These are phyloP conservation scores for Zosterops lateralis DNA, from an alignment of 2,113 vertebrate genomes.

Conservation along the genomic window DNA sequence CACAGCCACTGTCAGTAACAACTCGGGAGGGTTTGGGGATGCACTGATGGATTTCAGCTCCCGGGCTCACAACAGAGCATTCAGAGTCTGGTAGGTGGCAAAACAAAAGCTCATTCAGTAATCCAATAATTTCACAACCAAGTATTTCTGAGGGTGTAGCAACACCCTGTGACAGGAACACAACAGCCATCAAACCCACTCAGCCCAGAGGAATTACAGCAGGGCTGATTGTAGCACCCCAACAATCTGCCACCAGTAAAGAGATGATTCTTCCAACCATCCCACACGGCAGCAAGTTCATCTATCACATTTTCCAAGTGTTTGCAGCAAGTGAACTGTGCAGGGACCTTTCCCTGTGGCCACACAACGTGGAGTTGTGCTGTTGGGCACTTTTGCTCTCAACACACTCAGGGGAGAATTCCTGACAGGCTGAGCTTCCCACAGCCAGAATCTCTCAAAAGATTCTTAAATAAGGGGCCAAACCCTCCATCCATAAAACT, in stretches of 20 bases:
- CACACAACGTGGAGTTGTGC: background rate
- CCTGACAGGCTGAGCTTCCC: background rate
- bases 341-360: background rate
- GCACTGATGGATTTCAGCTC: background rate
- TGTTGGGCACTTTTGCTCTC: background rate
- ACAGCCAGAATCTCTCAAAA: background rate
- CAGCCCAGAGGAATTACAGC: background rate
- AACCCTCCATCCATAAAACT: background rate
- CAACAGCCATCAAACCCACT: background rate
- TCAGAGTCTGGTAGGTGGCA: background rate
- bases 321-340: rapidly evolving
- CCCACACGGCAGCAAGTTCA: background rate
- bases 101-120: background rate
- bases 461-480: background rate
- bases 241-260: background rate
- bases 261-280: rapidly evolving
- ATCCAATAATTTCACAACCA: background rate
- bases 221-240: background rate
- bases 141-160: background rate
- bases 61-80: background rate
- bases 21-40: background rate
- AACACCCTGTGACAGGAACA: background rate
- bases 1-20: rapidly evolving
- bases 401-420: background rate
- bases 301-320: background rate